Percentiles rank a stretch among this genome's conserved stretches.
These are phyloP conservation scores for Crematogaster levior DNA, from an alignment of 2,888 invertebrate genomes.

Conservation along the genomic window DNA sequence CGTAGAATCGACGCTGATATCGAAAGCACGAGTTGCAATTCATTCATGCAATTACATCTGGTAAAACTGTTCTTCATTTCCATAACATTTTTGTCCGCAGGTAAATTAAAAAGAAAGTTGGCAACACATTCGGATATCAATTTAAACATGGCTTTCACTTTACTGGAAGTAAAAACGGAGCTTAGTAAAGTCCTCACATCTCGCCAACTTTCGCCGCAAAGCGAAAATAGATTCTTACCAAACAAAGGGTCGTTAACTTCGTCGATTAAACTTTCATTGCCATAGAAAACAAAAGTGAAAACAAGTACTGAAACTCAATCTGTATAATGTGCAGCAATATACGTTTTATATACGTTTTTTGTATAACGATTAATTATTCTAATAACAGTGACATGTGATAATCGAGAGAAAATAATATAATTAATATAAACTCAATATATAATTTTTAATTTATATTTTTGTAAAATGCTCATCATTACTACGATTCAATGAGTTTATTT, in stretches of 20 bases:
- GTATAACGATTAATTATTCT: not conserved
- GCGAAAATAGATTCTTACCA: slow-evolving; percentile 69
- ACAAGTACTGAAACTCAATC: not conserved
- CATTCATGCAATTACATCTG: slow-evolving; percentile 75
- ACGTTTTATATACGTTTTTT: not conserved
- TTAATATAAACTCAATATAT: not conserved
- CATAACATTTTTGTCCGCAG: slow-evolving; percentile 56
- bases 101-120: slow-evolving; percentile 70
- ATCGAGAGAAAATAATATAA: too few species aligned
- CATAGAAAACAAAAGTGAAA: not conserved
- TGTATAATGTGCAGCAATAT: not conserved
- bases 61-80: slow-evolving; percentile 80
- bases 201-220: slow-evolving; percentile 86
- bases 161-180: slow-evolving; percentile 88
- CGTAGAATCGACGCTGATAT: slow-evolving; percentile 78
- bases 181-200: slow-evolving; percentile 86
- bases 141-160: slow-evolving; percentile 87
- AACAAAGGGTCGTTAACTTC: slow-evolving; percentile 67
- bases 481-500: not conserved
- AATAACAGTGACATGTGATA: not conserved
- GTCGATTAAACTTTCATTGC: not conserved
- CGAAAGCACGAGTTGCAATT: slow-evolving; percentile 80
- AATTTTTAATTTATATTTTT: not conserved
- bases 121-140: slow-evolving; percentile 84
- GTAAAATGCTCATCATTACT: not conserved